phyloP scores from a whole-genome alignment of 2,113 vertebrate genomes.

The Halcyon malimbica region DNA sequence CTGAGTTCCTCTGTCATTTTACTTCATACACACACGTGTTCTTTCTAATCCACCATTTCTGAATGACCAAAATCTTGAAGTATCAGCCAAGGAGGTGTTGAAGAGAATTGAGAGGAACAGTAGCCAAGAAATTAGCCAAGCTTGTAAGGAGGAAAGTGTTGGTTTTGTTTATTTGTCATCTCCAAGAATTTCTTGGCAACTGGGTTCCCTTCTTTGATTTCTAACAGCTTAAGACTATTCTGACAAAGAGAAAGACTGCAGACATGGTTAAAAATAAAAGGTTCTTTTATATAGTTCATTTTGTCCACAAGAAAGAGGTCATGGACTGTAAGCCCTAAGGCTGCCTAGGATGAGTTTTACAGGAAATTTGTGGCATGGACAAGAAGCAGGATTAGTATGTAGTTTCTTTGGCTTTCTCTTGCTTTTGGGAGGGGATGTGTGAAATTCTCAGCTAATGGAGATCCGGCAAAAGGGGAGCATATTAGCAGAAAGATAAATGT shows the following conservation, averaged over 20 bases:
- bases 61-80: neutral
- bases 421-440: neutral
- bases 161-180: neutral
- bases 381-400: neutral
- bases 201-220: neutral
- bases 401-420: neutral
- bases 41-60: neutral
- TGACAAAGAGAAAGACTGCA: neutral
- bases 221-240: neutral
- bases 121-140: neutral
- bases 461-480: neutral
- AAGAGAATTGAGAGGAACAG: neutral
- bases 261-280: neutral
- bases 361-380: neutral
- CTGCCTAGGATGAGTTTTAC: fast-evolving
- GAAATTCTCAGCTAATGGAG: neutral
- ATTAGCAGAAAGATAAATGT: neutral
- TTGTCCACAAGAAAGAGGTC: neutral
- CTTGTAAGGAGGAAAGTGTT: neutral
- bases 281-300: neutral
- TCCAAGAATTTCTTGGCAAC: neutral
- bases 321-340: neutral
- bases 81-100: neutral
- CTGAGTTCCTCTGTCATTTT: neutral
- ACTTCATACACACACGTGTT: neutral